Base-by-base conservation (phyloP, 2,888 invertebrate species). In the Biston stratarius region DNA sequence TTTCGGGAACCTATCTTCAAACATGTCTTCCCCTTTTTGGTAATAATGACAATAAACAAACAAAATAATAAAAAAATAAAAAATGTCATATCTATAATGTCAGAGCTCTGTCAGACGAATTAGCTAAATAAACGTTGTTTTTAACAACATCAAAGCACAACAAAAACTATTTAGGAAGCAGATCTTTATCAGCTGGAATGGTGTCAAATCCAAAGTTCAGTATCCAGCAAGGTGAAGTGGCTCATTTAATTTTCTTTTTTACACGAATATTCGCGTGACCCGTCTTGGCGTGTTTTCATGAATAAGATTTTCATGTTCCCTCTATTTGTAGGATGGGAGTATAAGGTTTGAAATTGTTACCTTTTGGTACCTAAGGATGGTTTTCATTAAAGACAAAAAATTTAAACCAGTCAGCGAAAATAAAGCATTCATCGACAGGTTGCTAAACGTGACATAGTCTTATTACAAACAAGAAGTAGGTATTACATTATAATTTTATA, bases 201-300 rank as follows among this genome's bases (percentile, higher is more conserved):
- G 56, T 74, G 73, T 67, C 70, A 72, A 74, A 72, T 67, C 63
- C 38, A 53, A 44, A 53, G 57, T 24, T 58, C 70, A 61, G 64
- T 62, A 55, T 69, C 71, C 55, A 59, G 59, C 51, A 70, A 66
- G 59, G 59, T 71, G 64, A 69, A 74, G 70, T 73, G 69, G 61
- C 34, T 62, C 71, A 76, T 66, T 67, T 61, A 48, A 61, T 66
- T 63, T 67, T 61, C 52, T 57, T 66, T 70, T 61, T 68, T 71
- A 60, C 67, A 73, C 70, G 70, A 74, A 73, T 64, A 61, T 57
- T 77, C 33, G 79, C 80, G 76, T 78, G 77, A 61, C 71, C 55
- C 53, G 57, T 57, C 48, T 61, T 70, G 70, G 53, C 72, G 69
- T 75, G 73, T 73, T 72, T 64, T 58, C 47, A 40, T 67, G 52